These are phyloP conservation scores for Amphiprion ocellaris DNA, from an alignment of 2,113 vertebrate genomes.

Conservation along the genomic window DNA sequence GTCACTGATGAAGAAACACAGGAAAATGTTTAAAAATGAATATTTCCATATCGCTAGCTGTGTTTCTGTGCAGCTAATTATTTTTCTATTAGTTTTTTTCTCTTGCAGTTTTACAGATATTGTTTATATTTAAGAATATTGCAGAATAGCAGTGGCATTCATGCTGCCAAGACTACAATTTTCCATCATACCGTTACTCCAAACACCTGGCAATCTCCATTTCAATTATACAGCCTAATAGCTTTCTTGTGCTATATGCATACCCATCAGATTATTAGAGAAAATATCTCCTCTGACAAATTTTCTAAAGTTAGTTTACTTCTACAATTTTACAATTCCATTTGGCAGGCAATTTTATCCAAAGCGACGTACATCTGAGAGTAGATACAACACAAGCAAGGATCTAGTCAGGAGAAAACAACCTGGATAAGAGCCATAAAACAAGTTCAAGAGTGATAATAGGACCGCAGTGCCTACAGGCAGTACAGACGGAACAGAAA, in stretches of 20 bases:
- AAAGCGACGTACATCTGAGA: too few species aligned
- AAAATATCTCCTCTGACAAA: not conserved
- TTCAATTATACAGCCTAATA: not conserved
- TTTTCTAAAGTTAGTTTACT: conserved; percentile 42
- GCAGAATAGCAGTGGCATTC: not conserved
- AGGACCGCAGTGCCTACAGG: too few species aligned
- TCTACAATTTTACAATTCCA: not conserved
- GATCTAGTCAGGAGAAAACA: too few species aligned
- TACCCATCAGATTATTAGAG: conserved; percentile 7
- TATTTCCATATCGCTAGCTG: not conserved
- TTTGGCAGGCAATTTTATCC: too few species aligned
- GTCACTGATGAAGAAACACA: conserved; percentile 11
- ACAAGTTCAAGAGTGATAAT: too few species aligned
- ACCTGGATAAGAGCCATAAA: too few species aligned
- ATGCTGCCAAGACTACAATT: not conserved
- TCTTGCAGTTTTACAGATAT: conserved; percentile 18
- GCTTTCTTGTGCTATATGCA: not conserved
- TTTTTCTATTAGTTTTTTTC: conserved; percentile 8
- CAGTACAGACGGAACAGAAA: too few species aligned
- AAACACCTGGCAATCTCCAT: not conserved
- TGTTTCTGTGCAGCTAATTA: not conserved
- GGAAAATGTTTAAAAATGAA: not conserved
- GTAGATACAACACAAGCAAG: too few species aligned
- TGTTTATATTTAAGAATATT: conserved; percentile 14
- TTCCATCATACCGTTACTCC: not conserved